Evolutionary conservation across 2,888 invertebrate genomes (phyloP), one percentile per base, ranked within the genome.

Genomic region (Chrysopilus asiliformis): DNA sequence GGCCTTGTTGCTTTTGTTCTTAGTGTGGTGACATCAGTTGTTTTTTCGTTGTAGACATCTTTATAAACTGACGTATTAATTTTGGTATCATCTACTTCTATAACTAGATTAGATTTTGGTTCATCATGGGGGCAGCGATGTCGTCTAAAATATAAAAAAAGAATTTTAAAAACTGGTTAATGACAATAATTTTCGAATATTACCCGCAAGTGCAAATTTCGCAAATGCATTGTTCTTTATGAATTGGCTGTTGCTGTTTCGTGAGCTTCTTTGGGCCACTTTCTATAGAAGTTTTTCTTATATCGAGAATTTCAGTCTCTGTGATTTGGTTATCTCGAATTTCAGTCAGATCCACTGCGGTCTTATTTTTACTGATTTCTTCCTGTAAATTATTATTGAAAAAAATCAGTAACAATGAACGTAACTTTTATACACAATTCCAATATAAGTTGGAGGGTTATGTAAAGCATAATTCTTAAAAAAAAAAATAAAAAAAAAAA

Each of bases 121-220:
- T 51, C 51, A 43, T 53, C 55, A 65, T 84, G 85, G 48, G 81
- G 74, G 64, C 87, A 87, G 53, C 80, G 76, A 66, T 87, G 87
- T 49, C 82, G 82, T 58, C 87, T 87, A 63, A 2, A 69, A 70
- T 22, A 10, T 4, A 16, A 35, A 36, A 19, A 24, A 32, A 5
- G 13, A 32, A 32, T 9, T 35, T 8, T 33, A 22, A 18, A 24
- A 22, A 12, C 6, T 12, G 28, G 28, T 28, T 12, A n/a, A 27
- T 30, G 17, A 14, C 9, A 3, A 8, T 30, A 22, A 28, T 20
- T 17, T 32, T 39, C 32, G 30, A 19, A 33, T 74, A 83, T 78
- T 64, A 87, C 87, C 87, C 87, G 67, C 87, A 87, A 53, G 85
- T 87, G 60, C 87, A 87, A 44, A 87, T 77, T 67, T 87, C 85